Conservation (phyloP, 2,113 vertebrate species). For the Notarius lentiginosus region DNA sequence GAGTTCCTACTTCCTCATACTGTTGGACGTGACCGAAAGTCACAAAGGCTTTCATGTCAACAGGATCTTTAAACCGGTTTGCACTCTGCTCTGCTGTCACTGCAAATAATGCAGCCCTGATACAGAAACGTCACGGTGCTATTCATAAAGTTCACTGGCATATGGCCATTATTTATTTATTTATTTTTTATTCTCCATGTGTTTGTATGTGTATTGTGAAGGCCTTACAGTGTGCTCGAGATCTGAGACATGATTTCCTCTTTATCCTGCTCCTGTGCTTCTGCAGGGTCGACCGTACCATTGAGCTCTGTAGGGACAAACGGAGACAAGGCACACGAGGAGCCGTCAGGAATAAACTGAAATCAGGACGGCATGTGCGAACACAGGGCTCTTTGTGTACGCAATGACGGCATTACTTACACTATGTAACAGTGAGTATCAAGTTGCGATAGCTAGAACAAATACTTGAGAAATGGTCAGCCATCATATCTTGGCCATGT, state of each 20-base stretch:
- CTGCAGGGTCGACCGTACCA: conserved; percentile 38
- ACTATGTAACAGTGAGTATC: neutral
- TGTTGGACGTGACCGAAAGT: neutral
- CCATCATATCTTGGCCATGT: neutral
- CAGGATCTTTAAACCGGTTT: conserved; percentile 23
- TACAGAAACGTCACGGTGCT: neutral
- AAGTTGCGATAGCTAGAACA: neutral
- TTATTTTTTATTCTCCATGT: neutral
- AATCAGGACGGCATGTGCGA: neutral
- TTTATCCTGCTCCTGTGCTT: conserved; percentile 43
- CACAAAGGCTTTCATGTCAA: neutral
- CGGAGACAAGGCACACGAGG: neutral
- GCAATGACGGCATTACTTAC: neutral
- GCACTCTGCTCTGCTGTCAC: neutral
- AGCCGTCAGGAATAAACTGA: neutral
- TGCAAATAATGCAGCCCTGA: neutral
- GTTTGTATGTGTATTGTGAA: neutral
- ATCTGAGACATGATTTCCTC: conserved; percentile 55
- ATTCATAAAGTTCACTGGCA: neutral
- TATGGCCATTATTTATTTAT: too few species aligned
- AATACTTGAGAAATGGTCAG: neutral
- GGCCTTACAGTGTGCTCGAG: conserved; percentile 66
- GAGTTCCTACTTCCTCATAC: conserved; percentile 1
- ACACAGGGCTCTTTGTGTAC: neutral
- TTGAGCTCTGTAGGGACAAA: conserved; percentile 39